These are phyloP conservation scores for Kryphioiulus occultus DNA, from an alignment of 2,888 invertebrate genomes.

Conservation along the genomic window DNA sequence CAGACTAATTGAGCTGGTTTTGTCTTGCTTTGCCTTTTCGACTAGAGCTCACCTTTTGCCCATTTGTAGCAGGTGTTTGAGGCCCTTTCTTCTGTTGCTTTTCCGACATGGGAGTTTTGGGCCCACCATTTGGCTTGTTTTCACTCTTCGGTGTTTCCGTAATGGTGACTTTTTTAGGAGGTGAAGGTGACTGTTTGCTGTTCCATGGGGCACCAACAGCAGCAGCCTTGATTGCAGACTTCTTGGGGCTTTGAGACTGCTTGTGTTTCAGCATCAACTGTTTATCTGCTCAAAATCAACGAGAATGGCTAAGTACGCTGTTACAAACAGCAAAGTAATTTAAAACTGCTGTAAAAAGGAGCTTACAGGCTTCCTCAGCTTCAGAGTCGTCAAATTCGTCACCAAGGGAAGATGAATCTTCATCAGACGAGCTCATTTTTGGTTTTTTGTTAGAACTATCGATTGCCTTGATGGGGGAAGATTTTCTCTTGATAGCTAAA, in stretches of 20 bases:
- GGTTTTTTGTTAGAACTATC: neutral
- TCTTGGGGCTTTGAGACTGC: neutral
- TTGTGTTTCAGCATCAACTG: neutral
- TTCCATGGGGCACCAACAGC: neutral
- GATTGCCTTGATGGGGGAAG: neutral
- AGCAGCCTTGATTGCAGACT: neutral
- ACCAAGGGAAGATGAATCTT: neutral
- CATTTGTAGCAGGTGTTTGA: neutral
- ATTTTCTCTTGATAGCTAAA: neutral
- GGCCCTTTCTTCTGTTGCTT: neutral
- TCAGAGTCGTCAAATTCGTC: conserved; percentile 31
- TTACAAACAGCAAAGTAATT: neutral
- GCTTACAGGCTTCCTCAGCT: neutral
- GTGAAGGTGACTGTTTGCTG: neutral
- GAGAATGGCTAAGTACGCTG: neutral
- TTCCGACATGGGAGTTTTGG: neutral
- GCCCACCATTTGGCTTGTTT: neutral
- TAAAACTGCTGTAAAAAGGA: neutral
- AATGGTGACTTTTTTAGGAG: neutral
- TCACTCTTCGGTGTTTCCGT: neutral
- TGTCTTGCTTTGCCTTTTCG: too few relatives aligned
- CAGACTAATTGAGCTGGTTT: too few relatives aligned
- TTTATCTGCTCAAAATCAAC: neutral
- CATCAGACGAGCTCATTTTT: neutral
- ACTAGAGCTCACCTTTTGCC: neutral